Evolutionary conservation across 2,888 invertebrate genomes (phyloP).

Genomic region (Mylabris sibirica): DNA sequence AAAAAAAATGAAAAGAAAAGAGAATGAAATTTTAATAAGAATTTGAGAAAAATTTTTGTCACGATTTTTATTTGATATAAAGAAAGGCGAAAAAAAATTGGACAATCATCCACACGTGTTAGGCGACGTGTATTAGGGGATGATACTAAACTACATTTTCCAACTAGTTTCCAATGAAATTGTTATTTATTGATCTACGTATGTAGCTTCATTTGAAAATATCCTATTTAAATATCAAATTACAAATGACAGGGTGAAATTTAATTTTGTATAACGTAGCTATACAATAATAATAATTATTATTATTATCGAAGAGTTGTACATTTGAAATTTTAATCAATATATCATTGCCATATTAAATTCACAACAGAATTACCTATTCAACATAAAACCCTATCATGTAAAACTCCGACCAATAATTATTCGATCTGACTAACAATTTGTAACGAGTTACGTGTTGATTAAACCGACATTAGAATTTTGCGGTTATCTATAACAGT

Average conservation of each 20-base stretch:
- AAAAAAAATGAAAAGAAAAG: background rate
- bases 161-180: background rate
- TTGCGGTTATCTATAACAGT: background rate
- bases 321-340: background rate
- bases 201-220: background rate
- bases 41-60: constrained; percentile 3
- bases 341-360: background rate
- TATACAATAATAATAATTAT: background rate
- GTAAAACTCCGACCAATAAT: background rate
- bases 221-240: background rate
- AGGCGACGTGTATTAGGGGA: background rate
- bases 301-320: background rate
- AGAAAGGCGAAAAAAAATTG: background rate
- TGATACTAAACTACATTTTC: constrained; percentile 1
- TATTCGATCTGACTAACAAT: constrained; percentile 7
- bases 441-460: constrained; percentile 5
- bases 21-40: background rate
- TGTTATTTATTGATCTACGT: background rate
- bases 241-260: background rate
- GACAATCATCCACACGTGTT: constrained; percentile 8
- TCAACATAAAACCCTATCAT: background rate
- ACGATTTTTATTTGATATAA: background rate
- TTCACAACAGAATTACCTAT: background rate
- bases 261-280: background rate
- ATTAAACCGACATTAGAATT: constrained; percentile 11